Conservation (phyloP, 2,113 vertebrate species). For the Petrocephalus zakoni region DNA sequence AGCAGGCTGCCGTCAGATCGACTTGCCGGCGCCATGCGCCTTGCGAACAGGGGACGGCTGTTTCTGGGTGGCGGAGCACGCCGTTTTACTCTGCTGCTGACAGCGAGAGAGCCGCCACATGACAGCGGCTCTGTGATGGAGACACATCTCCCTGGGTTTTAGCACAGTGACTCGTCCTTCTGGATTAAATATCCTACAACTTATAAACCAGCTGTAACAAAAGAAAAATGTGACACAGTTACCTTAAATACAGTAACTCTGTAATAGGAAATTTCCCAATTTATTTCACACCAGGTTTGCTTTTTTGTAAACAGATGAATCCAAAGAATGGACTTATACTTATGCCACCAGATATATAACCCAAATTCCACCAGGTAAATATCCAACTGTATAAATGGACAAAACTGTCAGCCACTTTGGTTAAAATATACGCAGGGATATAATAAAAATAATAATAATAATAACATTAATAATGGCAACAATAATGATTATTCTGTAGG, state of each 20-base stretch:
- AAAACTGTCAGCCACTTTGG: neutral
- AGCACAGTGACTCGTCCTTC: neutral
- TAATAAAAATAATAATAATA: neutral
- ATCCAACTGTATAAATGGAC: neutral
- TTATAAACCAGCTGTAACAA: neutral
- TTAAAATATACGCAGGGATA: neutral
- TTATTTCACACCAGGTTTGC: neutral
- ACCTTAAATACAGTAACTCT: neutral
- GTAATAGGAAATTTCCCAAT: neutral
- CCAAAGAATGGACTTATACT: neutral
- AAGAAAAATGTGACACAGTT: neutral
- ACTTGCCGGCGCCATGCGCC: slow-evolving; percentile 26
- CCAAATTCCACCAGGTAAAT: neutral
- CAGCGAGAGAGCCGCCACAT: neutral
- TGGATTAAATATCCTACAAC: neutral
- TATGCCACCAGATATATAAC: neutral
- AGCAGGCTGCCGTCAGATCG: slow-evolving; percentile 23
- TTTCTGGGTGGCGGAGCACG: neutral
- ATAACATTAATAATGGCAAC: neutral
- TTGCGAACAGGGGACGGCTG: slow-evolving; percentile 13
- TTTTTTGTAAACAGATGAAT: neutral
- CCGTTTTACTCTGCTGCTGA: neutral
- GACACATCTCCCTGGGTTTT: neutral
- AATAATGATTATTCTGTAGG: neutral
- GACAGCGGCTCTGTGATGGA: neutral